Conservation (phyloP, 2,113 vertebrate genomes). For the Tachysurus vachellii region DNA sequence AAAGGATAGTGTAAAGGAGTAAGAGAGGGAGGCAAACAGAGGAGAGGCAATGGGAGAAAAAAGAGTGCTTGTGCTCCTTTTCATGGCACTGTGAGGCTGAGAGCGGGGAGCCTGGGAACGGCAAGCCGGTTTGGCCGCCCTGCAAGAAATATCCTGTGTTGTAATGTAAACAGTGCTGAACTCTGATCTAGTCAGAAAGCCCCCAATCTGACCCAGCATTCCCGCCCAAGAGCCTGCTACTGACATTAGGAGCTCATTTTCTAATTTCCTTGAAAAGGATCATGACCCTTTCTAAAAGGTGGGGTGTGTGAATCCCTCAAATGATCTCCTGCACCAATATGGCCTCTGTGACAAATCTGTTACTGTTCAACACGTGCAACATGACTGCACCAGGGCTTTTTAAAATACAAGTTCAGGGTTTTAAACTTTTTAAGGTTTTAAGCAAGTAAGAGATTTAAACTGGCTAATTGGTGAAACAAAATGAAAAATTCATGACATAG, state of each 20-base stretch:
- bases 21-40: constrained; percentile 14
- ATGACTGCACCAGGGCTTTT: neutral
- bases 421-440: too few species aligned
- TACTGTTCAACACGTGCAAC: neutral
- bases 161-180: constrained; percentile 82
- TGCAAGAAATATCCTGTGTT: constrained; percentile 79
- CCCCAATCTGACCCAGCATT: constrained; percentile 65
- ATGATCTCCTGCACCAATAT: neutral
- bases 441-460: neutral
- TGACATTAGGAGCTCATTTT: constrained; percentile 73
- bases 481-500: neutral
- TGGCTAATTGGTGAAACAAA: neutral
- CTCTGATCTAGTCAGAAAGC: constrained; percentile 67
- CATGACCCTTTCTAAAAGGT: constrained; percentile 64
- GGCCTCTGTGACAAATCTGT: neutral
- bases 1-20: constrained; percentile 41
- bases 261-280: constrained; percentile 67
- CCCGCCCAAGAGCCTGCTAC: constrained; percentile 59
- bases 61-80: constrained; percentile 67
- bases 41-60: constrained; percentile 53
- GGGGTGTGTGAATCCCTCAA: constrained; percentile 26
- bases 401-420: neutral
- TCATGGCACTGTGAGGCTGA: constrained; percentile 64
- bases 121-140: constrained; percentile 63
- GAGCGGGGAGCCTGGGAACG: constrained; percentile 74